These are phyloP conservation scores for Rhyacophila brunnea DNA, from an alignment of 1,140 invertebrate species.

Conservation along the genomic window DNA sequence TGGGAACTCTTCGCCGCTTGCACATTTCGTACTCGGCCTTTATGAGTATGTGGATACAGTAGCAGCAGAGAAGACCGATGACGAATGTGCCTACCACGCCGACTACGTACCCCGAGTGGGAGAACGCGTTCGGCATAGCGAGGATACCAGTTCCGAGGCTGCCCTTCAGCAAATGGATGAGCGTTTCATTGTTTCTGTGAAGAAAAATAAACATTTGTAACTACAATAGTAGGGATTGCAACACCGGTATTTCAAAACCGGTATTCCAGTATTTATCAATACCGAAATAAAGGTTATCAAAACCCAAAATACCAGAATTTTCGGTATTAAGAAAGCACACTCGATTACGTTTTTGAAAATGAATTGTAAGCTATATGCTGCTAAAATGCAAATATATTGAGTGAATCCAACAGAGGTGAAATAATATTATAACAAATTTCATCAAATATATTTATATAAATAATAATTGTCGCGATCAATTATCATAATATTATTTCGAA, in stretches of 20 bases:
- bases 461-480: neutral
- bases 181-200: conserved; percentile 61
- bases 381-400: too few species aligned
- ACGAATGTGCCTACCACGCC: conserved; percentile 60
- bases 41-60: conserved; percentile 69
- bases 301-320: neutral
- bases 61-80: conserved; percentile 66
- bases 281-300: neutral
- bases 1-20: conserved; percentile 57
- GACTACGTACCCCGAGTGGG: conserved; percentile 66
- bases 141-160: conserved; percentile 74
- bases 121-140: conserved; percentile 73
- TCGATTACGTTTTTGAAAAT: too few species aligned
- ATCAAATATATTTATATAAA: neutral
- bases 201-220: too few species aligned
- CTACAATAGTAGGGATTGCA: too few species aligned
- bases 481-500: too few species aligned
- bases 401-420: too few species aligned
- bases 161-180: conserved; percentile 66
- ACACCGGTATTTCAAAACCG: too few species aligned
- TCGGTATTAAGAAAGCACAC: too few species aligned
- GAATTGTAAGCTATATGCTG: too few species aligned
- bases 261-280: too few species aligned
- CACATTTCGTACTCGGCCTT: conserved; percentile 53
- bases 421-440: neutral